phyloP scores from a whole-genome alignment of 2,888 invertebrate species.

The Sabatieria punctata region DNA sequence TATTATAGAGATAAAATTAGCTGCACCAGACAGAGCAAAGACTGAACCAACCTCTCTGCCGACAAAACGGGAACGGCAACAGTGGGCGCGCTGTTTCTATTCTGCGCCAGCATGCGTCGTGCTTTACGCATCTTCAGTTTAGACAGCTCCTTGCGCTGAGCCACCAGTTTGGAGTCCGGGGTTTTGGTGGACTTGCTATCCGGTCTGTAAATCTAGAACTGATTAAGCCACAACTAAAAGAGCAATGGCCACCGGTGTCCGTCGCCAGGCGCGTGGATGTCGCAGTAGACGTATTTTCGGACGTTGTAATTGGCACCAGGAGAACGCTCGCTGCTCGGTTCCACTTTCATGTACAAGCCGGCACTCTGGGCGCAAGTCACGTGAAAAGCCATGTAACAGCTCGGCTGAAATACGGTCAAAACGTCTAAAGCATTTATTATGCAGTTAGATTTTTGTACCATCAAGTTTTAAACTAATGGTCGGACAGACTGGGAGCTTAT shows the following conservation, averaged over 20 bases:
- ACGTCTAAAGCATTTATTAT: too few relatives aligned
- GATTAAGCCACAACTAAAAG: too few relatives aligned
- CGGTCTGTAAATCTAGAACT: neutral
- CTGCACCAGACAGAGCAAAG: neutral
- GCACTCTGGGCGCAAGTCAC: constrained; percentile 95
- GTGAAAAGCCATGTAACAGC: constrained; percentile 61
- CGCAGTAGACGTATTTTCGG: constrained; percentile 87
- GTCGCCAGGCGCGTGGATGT: constrained; percentile 65
- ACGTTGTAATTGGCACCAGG: constrained; percentile 39
- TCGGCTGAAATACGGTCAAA: constrained; percentile 17
- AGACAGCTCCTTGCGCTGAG: constrained; percentile 12
- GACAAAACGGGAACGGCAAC: constrained; percentile 85
- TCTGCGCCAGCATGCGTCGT: constrained; percentile 65
- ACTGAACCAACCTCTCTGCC: neutral
- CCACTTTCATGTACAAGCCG: constrained; percentile 85
- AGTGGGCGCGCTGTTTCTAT: constrained; percentile 70
- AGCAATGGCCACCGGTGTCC: constrained; percentile 7
- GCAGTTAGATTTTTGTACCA: too few relatives aligned
- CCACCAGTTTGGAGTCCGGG: constrained; percentile 1
- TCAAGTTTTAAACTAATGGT: too few relatives aligned
- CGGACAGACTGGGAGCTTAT: too few relatives aligned
- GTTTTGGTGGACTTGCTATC: neutral
- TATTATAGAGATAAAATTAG: neutral
- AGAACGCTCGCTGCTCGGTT: constrained; percentile 52
- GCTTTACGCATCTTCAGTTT: constrained; percentile 63